phyloP scores from a whole-genome alignment of 2,888 invertebrate species.

The Lasioglossum vierecki region DNA sequence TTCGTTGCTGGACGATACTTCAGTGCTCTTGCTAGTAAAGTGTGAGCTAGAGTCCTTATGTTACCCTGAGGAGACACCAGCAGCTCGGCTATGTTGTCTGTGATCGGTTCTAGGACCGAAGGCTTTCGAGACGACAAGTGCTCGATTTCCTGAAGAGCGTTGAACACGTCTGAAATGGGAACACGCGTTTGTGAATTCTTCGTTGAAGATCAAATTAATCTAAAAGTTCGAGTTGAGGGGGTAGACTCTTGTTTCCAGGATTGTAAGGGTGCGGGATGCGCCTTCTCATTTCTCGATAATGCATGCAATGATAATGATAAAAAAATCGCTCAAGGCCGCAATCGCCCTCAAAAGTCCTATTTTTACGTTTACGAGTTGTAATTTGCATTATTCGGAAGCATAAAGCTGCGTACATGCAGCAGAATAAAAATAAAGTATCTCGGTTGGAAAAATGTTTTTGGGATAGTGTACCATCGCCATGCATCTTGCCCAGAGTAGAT shows the following conservation, averaged over 20 bases:
- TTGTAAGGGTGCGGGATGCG: no score
- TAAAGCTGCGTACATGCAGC: no score
- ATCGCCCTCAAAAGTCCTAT: no score
- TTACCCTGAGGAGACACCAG: conserved; percentile 87
- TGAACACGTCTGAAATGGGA: conserved; percentile 85
- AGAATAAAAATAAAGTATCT: not conserved
- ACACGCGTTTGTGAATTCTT: not conserved
- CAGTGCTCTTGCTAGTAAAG: conserved; percentile 89
- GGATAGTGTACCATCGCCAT: conserved; percentile 82
- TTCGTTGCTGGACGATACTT: conserved; percentile 88
- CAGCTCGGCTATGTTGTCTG: conserved; percentile 87
- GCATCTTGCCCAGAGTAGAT: conserved; percentile 79
- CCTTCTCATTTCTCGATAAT: no score
- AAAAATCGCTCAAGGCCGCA: no score
- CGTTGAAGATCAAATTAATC: not conserved
- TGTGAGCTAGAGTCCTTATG: conserved; percentile 89
- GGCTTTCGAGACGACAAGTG: conserved; percentile 89
- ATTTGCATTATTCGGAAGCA: no score
- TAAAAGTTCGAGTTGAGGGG: no score
- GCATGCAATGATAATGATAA: no score
- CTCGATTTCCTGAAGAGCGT: conserved; percentile 90
- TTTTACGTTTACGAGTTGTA: no score
- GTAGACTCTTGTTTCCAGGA: no score
- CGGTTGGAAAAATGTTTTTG: not conserved
- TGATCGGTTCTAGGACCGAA: conserved; percentile 88